phyloP scores from a whole-genome alignment of 2,113 vertebrate species.

The Tamias sibiricus region DNA sequence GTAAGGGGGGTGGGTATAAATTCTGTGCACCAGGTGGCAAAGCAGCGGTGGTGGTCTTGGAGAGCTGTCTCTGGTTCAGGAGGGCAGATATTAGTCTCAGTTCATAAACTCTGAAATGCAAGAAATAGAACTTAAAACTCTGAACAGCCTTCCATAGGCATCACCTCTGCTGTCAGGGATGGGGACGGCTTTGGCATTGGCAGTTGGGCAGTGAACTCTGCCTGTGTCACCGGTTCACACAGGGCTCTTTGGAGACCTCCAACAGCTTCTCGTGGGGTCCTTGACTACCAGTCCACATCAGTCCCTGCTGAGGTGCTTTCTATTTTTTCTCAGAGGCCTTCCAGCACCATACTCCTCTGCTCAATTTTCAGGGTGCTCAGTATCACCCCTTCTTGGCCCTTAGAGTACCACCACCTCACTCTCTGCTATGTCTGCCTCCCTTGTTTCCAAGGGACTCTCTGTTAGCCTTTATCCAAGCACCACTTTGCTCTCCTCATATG shows the following conservation, averaged over 20 bases:
- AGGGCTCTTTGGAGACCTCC: not conserved
- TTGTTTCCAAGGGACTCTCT: not conserved
- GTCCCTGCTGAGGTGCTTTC: not conserved
- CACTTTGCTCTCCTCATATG: fast-evolving
- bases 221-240: fast-evolving
- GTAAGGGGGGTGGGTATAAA: not conserved
- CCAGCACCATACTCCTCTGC: fast-evolving
- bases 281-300: fast-evolving
- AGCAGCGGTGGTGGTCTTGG: not conserved
- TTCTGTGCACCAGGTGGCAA: not conserved
- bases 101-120: not conserved
- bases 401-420: not conserved
- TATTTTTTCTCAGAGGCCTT: not conserved
- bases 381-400: not conserved
- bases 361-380: too few relatives aligned
- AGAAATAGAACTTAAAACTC: not conserved
- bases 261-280: fast-evolving
- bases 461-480: not conserved
- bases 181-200: too few relatives aligned
- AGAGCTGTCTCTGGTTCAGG: not conserved
- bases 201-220: fast-evolving
- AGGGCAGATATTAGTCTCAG: not conserved
- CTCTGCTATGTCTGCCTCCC: not conserved
- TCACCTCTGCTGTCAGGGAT: not conserved
- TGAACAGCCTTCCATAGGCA: not conserved